Percentiles rank a stretch among this genome's conserved stretches.
These are phyloP conservation scores for Sebastiscus albofasciatus DNA, from an alignment of 2,797 vertebrate species.

Conservation along the genomic window DNA sequence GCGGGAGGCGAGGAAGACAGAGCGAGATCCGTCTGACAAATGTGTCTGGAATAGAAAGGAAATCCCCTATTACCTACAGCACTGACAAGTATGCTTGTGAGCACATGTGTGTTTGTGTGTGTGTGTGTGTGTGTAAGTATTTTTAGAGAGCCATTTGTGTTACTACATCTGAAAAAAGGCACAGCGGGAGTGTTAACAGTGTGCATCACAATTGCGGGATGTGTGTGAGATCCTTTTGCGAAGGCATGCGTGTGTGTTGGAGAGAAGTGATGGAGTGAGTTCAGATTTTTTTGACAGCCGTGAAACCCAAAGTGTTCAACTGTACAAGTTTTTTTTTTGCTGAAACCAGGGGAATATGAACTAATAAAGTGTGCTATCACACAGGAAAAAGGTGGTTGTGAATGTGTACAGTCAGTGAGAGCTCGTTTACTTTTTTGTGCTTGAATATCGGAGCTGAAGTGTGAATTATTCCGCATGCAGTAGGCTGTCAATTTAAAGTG, in stretches of 20 bases:
- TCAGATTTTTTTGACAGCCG: conserved; percentile 66
- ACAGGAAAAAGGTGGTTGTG: background rate
- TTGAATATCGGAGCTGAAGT: background rate
- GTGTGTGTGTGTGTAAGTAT: conserved; percentile 3
- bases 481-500: background rate
- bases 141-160: conserved; percentile 64
- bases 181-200: conserved; percentile 71
- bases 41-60: conserved; percentile 60
- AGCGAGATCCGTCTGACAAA: conserved; percentile 54
- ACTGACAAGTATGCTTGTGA: conserved; percentile 35
- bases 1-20: conserved; percentile 1
- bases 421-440: background rate
- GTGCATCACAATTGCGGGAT: conserved; percentile 60
- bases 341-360: conserved; percentile 36
- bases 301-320: conserved; percentile 58
- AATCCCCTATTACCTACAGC: conserved; percentile 60
- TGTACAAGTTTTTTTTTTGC: conserved; percentile 32
- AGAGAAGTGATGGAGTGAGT: conserved; percentile 67
- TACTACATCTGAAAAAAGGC: conserved; percentile 66
- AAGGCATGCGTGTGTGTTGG: conserved; percentile 46
- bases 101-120: conserved; percentile 11
- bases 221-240: conserved; percentile 58
- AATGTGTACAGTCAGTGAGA: background rate
- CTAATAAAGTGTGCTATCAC: conserved; percentile 21
- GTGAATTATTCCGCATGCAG: background rate